Base-by-base conservation (phyloP, 2,797 vertebrate species). In the Epinephelus coioides region DNA sequence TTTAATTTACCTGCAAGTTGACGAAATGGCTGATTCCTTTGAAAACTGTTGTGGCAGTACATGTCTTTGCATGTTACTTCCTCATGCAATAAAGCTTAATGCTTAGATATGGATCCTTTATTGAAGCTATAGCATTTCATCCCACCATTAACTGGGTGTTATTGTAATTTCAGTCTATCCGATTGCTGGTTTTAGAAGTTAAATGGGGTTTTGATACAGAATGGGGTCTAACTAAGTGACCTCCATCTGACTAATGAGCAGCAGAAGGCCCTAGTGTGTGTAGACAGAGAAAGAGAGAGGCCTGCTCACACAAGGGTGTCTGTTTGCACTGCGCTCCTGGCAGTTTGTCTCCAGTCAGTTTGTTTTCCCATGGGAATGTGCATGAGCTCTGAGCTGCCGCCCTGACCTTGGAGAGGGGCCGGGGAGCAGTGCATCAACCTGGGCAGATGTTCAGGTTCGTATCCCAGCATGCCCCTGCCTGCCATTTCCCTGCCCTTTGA, bases 351-450 rank as follows among this genome's bases (percentile, higher is more conserved):
- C 76, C 73, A 86, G 23, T 81, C 68, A 44, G 49, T 75, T 82
- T 76, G 87, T 86, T 89, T 89, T 91, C 91, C 83, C 89, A 77
- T 76, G 90, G 88, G 86, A 87, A 89, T 50, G 82, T 54, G 57
- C 38, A 8, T 43, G 17, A 65, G 61, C 34, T 34, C 7, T 34
- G 34, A 34, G 34, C 34, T 34, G 34, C 72, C 57, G 65, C 30
- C 73, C 88, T 71, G 80, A 89, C 86, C 87, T 80, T 90, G 81
- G 65, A 87, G 68, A 87, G 66, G 34, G 61, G 47, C 63, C 40
- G 63, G 17, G 43, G 69, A 82, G 60, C 64, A 46, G 75, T 18
- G 54, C 76, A 47, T 65, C 68, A 83, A 82, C 76, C 75, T 70
- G 79, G 78, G 53, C 88, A 91, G 86, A 91, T 87, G 87, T 75